Conservation (phyloP, 2,888 invertebrate species). For the Argyra leucocephala region DNA sequence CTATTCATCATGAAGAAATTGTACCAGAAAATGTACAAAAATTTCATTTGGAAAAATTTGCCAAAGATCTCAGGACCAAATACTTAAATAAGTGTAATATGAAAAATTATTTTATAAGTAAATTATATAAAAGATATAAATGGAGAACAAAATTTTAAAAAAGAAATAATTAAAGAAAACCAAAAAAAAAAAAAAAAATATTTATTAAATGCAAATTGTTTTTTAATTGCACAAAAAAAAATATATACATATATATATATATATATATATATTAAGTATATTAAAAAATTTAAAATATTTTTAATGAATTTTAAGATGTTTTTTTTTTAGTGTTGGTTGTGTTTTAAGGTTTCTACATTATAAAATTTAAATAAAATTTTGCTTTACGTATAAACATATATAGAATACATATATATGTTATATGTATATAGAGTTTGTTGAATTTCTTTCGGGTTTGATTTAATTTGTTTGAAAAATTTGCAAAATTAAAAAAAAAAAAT, state of each 20-base stretch:
- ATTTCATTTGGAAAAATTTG: constrained; percentile 33
- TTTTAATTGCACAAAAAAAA: constrained; percentile 6
- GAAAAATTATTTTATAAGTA: constrained; percentile 6
- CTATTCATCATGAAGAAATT: constrained; percentile 40
- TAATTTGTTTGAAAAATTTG: background rate
- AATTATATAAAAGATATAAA: constrained; percentile 6
- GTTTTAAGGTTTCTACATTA: background rate
- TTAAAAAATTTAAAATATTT: no score
- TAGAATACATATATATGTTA: no score
- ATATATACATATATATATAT: no score
- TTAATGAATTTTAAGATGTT: background rate
- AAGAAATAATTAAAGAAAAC: background rate
- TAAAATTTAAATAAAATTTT: background rate
- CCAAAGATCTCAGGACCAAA: constrained; percentile 6
- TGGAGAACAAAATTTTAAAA: constrained; percentile 2
- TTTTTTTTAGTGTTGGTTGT: background rate
- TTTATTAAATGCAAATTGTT: constrained; percentile 1
- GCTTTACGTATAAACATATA: background rate
- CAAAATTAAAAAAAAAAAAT: background rate
- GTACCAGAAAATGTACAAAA: constrained; percentile 36
- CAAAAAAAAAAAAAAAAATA: background rate
- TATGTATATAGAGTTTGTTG: background rate
- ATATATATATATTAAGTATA: no score
- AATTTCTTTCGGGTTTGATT: background rate
- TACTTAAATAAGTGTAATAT: constrained; percentile 1